These are phyloP conservation scores for Germaria angustata DNA, from an alignment of 2,888 invertebrate genomes.

Conservation along the genomic window DNA sequence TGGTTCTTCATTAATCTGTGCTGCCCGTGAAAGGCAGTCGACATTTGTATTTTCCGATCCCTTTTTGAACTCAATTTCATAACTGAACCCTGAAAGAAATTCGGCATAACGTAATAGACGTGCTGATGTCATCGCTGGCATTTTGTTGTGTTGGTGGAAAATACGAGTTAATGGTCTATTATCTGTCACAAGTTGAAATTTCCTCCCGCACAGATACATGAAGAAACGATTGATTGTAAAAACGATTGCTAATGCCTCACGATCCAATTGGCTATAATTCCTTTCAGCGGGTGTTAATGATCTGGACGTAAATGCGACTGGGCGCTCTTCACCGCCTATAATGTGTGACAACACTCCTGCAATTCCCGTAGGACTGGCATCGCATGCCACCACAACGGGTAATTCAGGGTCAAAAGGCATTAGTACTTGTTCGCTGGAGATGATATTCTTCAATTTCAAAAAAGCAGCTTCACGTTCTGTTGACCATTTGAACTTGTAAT, in stretches of 20 bases:
- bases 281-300: conserved; percentile 51
- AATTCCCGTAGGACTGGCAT: conserved; percentile 37
- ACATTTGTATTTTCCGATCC: conserved; percentile 31
- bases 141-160: conserved; percentile 53
- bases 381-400: conserved; percentile 36
- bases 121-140: conserved; percentile 56
- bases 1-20: background rate
- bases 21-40: conserved; percentile 55
- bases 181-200: background rate
- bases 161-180: conserved; percentile 12
- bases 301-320: conserved; percentile 24
- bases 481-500: background rate
- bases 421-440: conserved; percentile 31
- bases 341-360: conserved; percentile 52
- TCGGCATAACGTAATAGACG: conserved; percentile 50
- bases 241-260: conserved; percentile 48
- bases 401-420: conserved; percentile 33
- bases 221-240: background rate
- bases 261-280: conserved; percentile 56
- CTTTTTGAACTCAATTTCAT: conserved; percentile 47
- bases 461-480: background rate
- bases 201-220: background rate
- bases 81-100: conserved; percentile 46
- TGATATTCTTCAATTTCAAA: background rate
- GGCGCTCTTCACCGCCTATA: background rate